A percentile compares a stretch with the other conserved stretches of the same genome.
These are phyloP conservation scores for Crenichthys baileyi DNA, from an alignment of 2,797 vertebrate genomes.

Conservation along the genomic window DNA sequence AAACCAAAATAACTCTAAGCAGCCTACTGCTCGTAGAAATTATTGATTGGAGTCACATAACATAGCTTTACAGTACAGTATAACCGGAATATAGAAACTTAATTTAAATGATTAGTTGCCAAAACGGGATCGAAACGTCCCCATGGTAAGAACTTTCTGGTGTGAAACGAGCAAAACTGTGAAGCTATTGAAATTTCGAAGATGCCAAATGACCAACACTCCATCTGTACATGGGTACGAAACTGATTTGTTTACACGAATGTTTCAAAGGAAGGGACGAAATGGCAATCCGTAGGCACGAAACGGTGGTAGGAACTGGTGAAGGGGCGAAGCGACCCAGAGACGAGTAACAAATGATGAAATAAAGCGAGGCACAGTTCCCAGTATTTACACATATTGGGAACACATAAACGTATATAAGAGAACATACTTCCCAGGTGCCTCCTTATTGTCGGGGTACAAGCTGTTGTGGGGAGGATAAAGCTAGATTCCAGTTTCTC, in stretches of 20 bases:
- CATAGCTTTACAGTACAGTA: background rate
- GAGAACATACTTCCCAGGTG: background rate
- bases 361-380: background rate
- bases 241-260: background rate
- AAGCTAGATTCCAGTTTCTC: constrained; percentile 6
- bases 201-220: background rate
- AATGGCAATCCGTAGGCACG: background rate
- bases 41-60: background rate
- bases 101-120: background rate
- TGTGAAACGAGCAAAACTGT: background rate
- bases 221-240: background rate
- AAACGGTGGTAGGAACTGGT: background rate
- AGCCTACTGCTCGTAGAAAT: background rate
- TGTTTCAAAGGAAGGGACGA: background rate
- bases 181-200: background rate
- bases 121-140: background rate
- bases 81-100: too few species aligned
- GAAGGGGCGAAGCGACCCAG: background rate
- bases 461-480: background rate
- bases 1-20: background rate
- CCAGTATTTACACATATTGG: background rate
- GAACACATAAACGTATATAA: background rate
- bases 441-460: background rate
- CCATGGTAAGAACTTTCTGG: background rate
- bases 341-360: background rate